Conservation (phyloP, 2,888 invertebrate species). For the Campopleginae sp. region DNA sequence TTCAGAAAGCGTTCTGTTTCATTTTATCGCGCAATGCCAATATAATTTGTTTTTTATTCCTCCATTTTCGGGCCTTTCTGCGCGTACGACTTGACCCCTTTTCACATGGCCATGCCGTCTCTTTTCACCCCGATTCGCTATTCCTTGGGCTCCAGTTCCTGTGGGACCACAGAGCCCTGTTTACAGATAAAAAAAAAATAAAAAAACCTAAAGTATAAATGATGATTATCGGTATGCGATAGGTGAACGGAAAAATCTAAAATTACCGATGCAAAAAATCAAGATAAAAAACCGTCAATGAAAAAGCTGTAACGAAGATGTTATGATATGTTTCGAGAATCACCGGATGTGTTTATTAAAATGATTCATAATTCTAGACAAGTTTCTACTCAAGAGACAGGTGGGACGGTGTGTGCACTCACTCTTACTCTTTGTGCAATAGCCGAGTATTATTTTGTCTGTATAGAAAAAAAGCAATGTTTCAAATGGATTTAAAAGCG, state of each 20-base stretch:
- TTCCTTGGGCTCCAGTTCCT: too few relatives aligned
- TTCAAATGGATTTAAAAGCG: constrained; percentile 39
- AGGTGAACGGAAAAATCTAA: not conserved
- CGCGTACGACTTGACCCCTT: too few relatives aligned
- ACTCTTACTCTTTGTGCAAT: not conserved
- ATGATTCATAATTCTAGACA: constrained; percentile 39
- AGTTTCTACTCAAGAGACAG: constrained; percentile 37
- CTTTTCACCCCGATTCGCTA: too few relatives aligned
- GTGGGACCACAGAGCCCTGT: too few relatives aligned
- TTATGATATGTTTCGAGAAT: not conserved
- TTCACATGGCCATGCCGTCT: too few relatives aligned
- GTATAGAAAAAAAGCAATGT: constrained; percentile 16
- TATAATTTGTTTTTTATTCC: too few relatives aligned
- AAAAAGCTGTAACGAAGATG: not conserved
- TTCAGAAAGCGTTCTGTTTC: not conserved
- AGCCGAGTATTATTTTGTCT: not conserved
- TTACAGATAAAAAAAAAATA: too few relatives aligned
- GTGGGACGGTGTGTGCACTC: not conserved
- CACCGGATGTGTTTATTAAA: not conserved
- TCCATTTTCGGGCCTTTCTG: too few relatives aligned
- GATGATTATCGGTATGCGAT: not conserved
- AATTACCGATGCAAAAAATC: not conserved
- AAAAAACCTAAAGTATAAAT: too few relatives aligned
- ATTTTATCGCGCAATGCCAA: not conserved
- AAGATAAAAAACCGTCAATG: not conserved